Conservation (phyloP, 1,140 invertebrate species). For the Aphidius gifuensis region DNA sequence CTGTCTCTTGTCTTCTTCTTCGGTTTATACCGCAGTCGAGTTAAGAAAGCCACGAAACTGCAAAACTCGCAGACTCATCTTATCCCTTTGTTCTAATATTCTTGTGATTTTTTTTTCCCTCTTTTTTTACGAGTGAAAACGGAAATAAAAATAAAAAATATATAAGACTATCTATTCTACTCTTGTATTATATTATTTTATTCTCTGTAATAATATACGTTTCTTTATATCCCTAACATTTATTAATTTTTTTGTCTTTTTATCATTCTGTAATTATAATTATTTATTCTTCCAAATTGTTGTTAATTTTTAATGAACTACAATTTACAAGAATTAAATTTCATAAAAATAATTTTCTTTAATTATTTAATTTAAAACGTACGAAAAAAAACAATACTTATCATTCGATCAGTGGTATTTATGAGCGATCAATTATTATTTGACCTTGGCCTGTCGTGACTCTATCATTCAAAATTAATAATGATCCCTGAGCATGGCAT, state of each 20-base stretch:
- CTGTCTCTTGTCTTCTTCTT: slow-evolving; percentile 8
- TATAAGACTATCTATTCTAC: background rate
- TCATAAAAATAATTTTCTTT: too few relatives aligned
- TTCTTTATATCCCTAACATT: slow-evolving; percentile 5
- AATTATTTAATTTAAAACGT: too few relatives aligned
- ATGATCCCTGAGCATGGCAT: too few relatives aligned
- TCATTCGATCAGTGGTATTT: too few relatives aligned
- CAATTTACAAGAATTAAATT: too few relatives aligned
- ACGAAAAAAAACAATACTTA: too few relatives aligned
- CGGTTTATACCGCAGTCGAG: slow-evolving; percentile 6
- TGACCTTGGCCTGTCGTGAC: too few relatives aligned
- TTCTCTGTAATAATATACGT: background rate
- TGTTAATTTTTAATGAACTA: too few relatives aligned
- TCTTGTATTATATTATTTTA: background rate
- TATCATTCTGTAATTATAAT: background rate
- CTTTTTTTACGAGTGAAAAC: background rate
- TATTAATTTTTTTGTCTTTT: slow-evolving; percentile 1
- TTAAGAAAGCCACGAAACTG: slow-evolving; percentile 25
- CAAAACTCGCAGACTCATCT: slow-evolving; percentile 15
- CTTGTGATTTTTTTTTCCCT: slow-evolving; percentile 10
- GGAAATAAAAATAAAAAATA: slow-evolving; percentile 1
- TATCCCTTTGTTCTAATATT: slow-evolving; percentile 17
- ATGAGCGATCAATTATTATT: too few relatives aligned
- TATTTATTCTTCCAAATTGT: too few relatives aligned
- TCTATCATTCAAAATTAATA: too few relatives aligned